Evolutionary conservation across 2,797 vertebrate species (phyloP).

Genomic region (Periophthalmus magnuspinnatus): DNA sequence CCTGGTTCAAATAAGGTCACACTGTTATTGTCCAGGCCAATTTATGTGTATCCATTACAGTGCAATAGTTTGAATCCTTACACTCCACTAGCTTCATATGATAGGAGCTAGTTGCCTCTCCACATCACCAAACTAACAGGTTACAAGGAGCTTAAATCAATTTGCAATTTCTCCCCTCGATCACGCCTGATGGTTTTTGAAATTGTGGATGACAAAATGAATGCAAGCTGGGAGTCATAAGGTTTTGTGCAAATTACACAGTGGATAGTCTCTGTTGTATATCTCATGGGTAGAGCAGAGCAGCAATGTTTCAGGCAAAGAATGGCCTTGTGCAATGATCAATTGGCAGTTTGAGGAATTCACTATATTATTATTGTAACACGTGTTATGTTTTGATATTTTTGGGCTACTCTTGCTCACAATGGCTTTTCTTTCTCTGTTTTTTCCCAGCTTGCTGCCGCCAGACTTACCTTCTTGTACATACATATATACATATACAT

Average conservation of each 20-base stretch:
- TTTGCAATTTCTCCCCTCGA: conserved; percentile 33
- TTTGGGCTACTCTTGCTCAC: no score
- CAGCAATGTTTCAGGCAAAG: no score
- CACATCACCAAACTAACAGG: conserved; percentile 29
- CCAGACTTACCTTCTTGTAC: no score
- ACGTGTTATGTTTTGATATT: no score
- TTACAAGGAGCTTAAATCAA: conserved; percentile 40
- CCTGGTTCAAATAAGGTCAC: conserved; percentile 24
- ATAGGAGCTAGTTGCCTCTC: conserved; percentile 28
- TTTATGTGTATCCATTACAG: conserved; percentile 44
- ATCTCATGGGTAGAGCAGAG: no score
- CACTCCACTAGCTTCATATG: conserved; percentile 30
- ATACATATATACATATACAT: no score
- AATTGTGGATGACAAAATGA: conserved; percentile 29
- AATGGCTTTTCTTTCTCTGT: no score
- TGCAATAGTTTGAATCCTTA: conserved; percentile 25
- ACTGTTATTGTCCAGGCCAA: conserved; percentile 23
- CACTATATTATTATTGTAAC: no score
- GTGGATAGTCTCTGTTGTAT: conserved; percentile 8
- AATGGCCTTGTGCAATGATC: neutral
- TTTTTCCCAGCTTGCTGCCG: no score
- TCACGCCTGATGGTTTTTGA: conserved; percentile 24
- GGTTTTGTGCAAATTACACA: conserved; percentile 30
- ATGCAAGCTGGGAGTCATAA: conserved; percentile 25
- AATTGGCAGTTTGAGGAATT: no score